Evolutionary conservation across 2,888 invertebrate species (phyloP), one percentile per base, ranked within the genome.

Genomic region (Drosophila meridiana): DNA sequence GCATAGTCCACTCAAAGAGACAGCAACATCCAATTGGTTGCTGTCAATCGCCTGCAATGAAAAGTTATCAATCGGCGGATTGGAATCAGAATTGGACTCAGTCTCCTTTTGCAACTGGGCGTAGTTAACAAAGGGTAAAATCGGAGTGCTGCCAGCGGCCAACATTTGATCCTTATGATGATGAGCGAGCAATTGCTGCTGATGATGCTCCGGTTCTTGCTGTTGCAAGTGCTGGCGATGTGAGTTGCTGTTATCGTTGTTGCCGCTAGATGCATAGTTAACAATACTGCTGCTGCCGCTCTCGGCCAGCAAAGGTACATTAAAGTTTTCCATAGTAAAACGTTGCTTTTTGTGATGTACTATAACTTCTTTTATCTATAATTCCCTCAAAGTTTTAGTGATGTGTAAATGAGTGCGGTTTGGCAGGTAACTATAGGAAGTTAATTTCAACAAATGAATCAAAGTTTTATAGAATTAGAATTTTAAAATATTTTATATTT

Each of bases 131-230:
- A 88, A 78, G 6, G 89, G 71, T 36, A 87, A 72, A 40, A 82
- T 73, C 2, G 90, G 90, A 5, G 87, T 78, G 70, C 82, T 91
- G 52, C 91, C 91, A 34, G 91, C 90, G 20, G 80, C 91, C 36
- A 92, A 75, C 91, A 92, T 91, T 73, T 92, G 91, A 87, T 92
- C 91, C 78, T 92, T 91, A 56, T 91, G 90, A 78, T 91, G 90
- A 74, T 87, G 83, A 8, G 73, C 68, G 58, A 75, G 60, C 52
- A 76, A 13, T 32, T 76, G 74, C 43, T 82, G 73, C 45, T 76
- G 80, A 32, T 73, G 69, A 7, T 70, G 77, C 1, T 79, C 72
- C 40, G 40, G 14, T 30, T 80, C 69, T 50, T 86, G 73, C 28
- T 73, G 75, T 28, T 72, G 72, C 13, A 69, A 78, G 0, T 65